These are phyloP conservation scores for Salvator merianae DNA, from an alignment of 2,113 vertebrate genomes.

Conservation along the genomic window DNA sequence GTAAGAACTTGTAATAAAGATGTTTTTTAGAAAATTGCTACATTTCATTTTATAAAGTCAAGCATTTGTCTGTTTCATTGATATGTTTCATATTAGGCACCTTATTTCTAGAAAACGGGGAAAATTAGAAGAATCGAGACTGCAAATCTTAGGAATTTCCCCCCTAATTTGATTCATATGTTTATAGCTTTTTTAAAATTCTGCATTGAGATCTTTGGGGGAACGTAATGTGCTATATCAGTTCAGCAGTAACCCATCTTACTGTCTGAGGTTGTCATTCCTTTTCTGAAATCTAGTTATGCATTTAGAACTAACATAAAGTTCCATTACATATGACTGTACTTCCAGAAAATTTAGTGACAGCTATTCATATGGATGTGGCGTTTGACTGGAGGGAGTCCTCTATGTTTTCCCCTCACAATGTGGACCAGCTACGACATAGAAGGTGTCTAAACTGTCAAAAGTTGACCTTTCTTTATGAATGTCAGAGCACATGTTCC, in stretches of 20 bases:
- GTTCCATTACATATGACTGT: constrained; percentile 11
- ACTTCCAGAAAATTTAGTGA: constrained; percentile 23
- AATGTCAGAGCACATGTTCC: constrained; percentile 1
- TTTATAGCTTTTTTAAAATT: too few relatives aligned
- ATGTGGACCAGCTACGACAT: neutral
- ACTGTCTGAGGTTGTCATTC: neutral
- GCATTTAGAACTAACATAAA: constrained; percentile 19
- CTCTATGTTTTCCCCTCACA: neutral
- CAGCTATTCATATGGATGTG: neutral
- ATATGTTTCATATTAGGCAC: too few relatives aligned
- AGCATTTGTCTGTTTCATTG: too few relatives aligned
- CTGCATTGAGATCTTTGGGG: too few relatives aligned
- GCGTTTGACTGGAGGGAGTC: neutral
- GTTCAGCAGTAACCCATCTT: constrained; percentile 5
- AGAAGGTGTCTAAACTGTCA: neutral
- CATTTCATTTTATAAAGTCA: too few relatives aligned
- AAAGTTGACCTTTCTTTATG: neutral
- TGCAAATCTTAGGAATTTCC: too few relatives aligned
- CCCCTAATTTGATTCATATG: too few relatives aligned
- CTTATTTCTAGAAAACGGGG: too few relatives aligned
- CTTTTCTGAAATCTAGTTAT: constrained; percentile 7
- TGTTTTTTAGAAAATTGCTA: too few relatives aligned
- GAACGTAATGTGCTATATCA: too few relatives aligned
- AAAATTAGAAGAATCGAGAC: too few relatives aligned
- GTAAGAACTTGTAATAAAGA: too few relatives aligned